A percentile compares a stretch with the other conserved stretches of the same genome.
Conservation (phyloP, 2,797 vertebrate genomes). For the Rhabdomys pumilio region DNA sequence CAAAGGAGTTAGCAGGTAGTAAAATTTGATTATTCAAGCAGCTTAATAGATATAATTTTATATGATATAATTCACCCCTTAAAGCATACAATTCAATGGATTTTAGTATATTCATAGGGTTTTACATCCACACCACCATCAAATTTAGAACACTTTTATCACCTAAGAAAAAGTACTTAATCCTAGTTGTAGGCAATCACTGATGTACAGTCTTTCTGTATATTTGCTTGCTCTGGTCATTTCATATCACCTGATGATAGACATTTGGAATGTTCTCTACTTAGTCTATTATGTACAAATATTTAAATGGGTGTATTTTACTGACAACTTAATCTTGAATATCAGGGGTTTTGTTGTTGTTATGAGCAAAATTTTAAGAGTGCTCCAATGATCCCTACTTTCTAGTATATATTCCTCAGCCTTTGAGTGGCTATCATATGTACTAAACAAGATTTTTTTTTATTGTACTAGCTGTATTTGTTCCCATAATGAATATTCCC, state of each 20-base stretch:
- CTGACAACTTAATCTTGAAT: not conserved
- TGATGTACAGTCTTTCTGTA: not conserved
- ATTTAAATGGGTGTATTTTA: not conserved
- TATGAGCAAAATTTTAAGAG: slow-evolving; percentile 39
- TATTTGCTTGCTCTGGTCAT: not conserved
- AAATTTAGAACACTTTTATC: slow-evolving; percentile 55
- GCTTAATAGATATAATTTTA: slow-evolving; percentile 3
- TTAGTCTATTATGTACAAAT: slow-evolving; percentile 43
- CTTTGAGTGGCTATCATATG: not conserved
- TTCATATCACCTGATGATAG: not conserved
- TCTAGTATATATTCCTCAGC: not conserved
- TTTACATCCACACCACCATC: slow-evolving; percentile 2
- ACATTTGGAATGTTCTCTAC: not conserved
- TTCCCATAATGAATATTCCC: not conserved
- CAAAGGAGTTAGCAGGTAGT: slow-evolving; percentile 47
- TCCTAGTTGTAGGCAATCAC: not conserved
- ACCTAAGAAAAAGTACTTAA: not conserved
- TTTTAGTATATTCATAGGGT: slow-evolving; percentile 33
- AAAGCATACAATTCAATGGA: slow-evolving; percentile 7
- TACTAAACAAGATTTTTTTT: not conserved
- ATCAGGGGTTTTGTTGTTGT: not conserved
- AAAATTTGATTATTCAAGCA: slow-evolving; percentile 24
- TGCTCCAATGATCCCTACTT: not conserved
- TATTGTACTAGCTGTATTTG: not conserved
- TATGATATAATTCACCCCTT: slow-evolving; percentile 29